A percentile compares a stretch with the other conserved stretches of the same genome.
phyloP scores from a whole-genome alignment of 2,888 invertebrate species.

The Eurois occulta region DNA sequence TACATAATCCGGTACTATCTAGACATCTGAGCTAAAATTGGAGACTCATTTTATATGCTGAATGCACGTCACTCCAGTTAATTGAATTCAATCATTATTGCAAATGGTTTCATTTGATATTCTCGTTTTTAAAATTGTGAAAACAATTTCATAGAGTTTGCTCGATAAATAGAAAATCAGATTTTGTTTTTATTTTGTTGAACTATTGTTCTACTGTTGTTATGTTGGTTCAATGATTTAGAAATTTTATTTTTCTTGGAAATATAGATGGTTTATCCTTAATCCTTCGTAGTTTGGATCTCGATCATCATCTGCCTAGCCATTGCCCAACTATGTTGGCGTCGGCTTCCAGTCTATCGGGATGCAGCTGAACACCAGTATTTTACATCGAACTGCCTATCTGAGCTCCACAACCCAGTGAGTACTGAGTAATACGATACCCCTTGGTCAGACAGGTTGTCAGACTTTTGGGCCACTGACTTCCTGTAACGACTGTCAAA shows the following conservation, averaged over 20 bases:
- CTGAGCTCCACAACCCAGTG: not conserved
- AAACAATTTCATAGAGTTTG: slow-evolving; percentile 39
- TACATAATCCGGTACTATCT: slow-evolving; percentile 5
- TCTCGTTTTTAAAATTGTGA: slow-evolving; percentile 50
- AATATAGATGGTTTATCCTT: not conserved
- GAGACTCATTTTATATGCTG: slow-evolving; percentile 29
- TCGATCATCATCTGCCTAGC: not conserved
- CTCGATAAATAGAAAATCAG: not conserved
- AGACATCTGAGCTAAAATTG: slow-evolving; percentile 8
- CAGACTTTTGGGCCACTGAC: not conserved
- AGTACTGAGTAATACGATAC: not conserved
- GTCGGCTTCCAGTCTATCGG: not conserved
- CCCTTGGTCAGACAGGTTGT: not conserved
- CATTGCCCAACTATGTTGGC: not conserved
- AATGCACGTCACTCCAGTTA: slow-evolving; percentile 42
- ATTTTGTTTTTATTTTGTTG: not conserved
- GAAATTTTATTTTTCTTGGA: not conserved
- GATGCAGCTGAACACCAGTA: not conserved
- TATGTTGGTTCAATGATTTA: not conserved
- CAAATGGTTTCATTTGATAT: slow-evolving; percentile 44
- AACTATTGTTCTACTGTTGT: too few relatives aligned
- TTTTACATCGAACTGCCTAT: not conserved
- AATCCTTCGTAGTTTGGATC: not conserved
- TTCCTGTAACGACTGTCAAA: not conserved
- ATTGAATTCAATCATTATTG: slow-evolving; percentile 46